Base-by-base conservation (phyloP, 2,797 vertebrate species). In the Hoplostethus mediterraneus region DNA sequence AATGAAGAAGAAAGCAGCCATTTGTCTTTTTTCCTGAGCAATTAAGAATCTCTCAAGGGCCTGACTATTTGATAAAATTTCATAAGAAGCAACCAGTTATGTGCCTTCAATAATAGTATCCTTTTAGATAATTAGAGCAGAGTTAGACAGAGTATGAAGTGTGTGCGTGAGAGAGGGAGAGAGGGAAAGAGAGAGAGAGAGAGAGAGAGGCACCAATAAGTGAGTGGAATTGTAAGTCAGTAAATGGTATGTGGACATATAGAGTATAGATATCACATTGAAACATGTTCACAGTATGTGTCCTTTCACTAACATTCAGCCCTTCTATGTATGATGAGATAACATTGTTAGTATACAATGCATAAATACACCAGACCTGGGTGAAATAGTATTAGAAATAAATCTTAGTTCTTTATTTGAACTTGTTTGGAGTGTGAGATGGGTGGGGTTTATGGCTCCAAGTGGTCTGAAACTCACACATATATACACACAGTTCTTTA, bases 241-340 rank as follows among this genome's bases (percentile, higher is more conserved):
- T 28, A 38, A 16, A 53, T 14, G 30, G 4, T 45, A 45, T 45
- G 13, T 45, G 44, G 44, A 14, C 4, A 28, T 28, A 28, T 28
- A 2, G 5, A 56, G 7, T 13, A 44, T 4, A 44, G 42, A 62
- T 16, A 59, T 14, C 10, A 62, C 31, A 52, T 33, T 60, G 5
- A 67, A 67, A 44, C 12, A 63, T n/a, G 11, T 10, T 60, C 75
- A 28, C 28, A 53, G 45, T 21, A 48, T n/a, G 13, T 5, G 7
- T 42, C 3, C 2, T 51, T 56, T 17, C 13, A 45, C 44, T 13
- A 45, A 14, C 3, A 45, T 4, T 13, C 44, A 45, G 44, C 44
- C 13, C 4, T 14, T 45, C 11, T 45, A 14, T 14, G 4, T 14
- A 45, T 13, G 13, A 12, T 42, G 9, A 42, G 40, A 10, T 12